Evolutionary conservation across 2,113 vertebrate genomes (phyloP), one percentile per base, ranked within the genome.

Genomic region (Hippocampus barbouri): DNA sequence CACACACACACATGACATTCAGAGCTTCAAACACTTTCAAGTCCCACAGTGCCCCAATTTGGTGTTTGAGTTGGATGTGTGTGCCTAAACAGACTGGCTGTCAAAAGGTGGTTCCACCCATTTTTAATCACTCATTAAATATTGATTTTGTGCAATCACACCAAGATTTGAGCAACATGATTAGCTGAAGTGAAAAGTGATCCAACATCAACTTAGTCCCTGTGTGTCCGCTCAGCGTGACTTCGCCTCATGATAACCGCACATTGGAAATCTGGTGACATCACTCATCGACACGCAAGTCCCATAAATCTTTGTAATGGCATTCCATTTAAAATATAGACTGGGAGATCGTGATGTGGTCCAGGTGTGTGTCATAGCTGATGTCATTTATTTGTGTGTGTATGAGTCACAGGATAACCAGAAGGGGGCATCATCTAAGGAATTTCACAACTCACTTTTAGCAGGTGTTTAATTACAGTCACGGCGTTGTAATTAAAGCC

Each of bases 21-120:
- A 40, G 12, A 62, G 56, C 64, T 27, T 45, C 54, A 54, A 51
- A 61, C 56, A 72, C 64, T 73, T 71, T 66, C 65, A 69, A 60
- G 45, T 57, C 5, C 40, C 11, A n/a, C 14, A 20, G 30, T 71
- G 67, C 47, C 84, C 83, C 80, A 38, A 45, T 81, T 69, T 69
- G 47, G 63, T 81, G 80, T 90, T 85, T 86, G 47, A 43, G 43
- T 84, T 83, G 68, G 72, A 72, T 47, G 34, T 2, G 15, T 74
- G 57, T 68, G 45, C 66, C 71, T 72, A 73, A 85, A 87, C 77
- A 76, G 49, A 72, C 18, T 69, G 49, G 64, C 72, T 84, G 87
- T 20, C 47, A 49, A 49, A 49, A 23, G 54, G 20, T 20, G 7
- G 61, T 12, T 40, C n/a, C 34, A n/a, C 60, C 34, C 18, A 20